Conservation (phyloP, 2,797 vertebrate species). For the Triplophysa bombifrons region DNA sequence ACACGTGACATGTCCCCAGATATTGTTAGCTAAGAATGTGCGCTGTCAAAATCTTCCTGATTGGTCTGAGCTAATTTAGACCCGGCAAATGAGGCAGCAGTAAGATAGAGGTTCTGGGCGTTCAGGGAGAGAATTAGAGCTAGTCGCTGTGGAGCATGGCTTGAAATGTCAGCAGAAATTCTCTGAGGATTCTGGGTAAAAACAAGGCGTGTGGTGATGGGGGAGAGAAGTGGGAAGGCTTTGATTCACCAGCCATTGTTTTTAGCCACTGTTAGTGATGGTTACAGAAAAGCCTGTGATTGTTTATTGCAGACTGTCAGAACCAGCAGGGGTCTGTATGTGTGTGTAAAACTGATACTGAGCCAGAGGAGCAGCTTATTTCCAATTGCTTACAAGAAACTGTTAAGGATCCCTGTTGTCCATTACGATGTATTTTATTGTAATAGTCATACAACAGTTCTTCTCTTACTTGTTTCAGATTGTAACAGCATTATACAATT, state of each 20-base stretch:
- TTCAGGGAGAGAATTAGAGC: conserved; percentile 56
- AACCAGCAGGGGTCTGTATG: conserved; percentile 43
- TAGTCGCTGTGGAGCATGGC: conserved; percentile 39
- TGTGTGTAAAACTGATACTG: conserved; percentile 42
- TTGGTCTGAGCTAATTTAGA: conserved; percentile 55
- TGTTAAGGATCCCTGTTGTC: background rate
- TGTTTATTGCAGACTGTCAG: conserved; percentile 10
- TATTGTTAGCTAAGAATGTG: conserved; percentile 38
- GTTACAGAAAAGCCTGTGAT: conserved; percentile 23
- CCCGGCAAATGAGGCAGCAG: conserved; percentile 30
- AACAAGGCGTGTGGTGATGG: conserved; percentile 45
- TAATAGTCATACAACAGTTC: background rate
- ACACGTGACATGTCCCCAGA: conserved; percentile 44
- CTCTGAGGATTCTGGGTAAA: conserved; percentile 46
- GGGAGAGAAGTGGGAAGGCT: conserved; percentile 43
- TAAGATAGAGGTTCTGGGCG: conserved; percentile 30
- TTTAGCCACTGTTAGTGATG: conserved; percentile 40
- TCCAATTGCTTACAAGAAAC: background rate
- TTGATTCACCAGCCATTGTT: conserved; percentile 57
- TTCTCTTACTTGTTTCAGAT: background rate
- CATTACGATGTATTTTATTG: background rate
- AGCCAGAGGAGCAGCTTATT: conserved; percentile 39
- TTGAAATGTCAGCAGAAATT: conserved; percentile 60
- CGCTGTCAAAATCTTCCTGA: conserved; percentile 40
- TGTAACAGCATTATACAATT: background rate